These are phyloP conservation scores for Circaetus cinerascens DNA, from an alignment of 2,113 vertebrate genomes.

Conservation along the genomic window DNA sequence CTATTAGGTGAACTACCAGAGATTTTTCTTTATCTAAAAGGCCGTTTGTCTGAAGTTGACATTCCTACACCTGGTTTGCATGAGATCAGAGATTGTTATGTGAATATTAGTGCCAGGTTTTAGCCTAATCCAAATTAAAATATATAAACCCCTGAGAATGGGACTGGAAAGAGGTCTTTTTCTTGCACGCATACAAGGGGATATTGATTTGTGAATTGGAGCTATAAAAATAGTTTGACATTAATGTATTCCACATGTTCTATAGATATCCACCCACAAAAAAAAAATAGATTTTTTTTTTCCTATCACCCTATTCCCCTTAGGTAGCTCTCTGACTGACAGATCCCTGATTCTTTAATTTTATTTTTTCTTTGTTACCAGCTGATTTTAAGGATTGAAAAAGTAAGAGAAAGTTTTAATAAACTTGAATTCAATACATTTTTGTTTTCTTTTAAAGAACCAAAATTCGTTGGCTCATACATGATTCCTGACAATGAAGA, in stretches of 20 bases:
- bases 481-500: constrained; percentile 95
- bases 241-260: neutral
- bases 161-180: neutral
- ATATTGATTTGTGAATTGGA: neutral
- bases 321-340: neutral
- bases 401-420: neutral
- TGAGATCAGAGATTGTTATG: neutral
- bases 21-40: neutral
- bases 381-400: neutral
- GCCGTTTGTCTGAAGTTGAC: neutral
- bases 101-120: neutral
- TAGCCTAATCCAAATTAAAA: neutral
- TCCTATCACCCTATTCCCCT: neutral
- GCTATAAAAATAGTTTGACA: neutral
- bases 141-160: neutral
- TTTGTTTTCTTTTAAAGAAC: constrained; percentile 75
- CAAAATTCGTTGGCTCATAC: constrained; percentile 90
- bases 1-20: neutral
- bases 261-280: neutral
- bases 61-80: neutral
- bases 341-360: neutral
- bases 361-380: neutral
- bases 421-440: neutral
- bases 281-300: neutral
- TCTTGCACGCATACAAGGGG: neutral